Evolutionary conservation across 1,140 invertebrate genomes (phyloP).

Genomic region (Antheraea pernyi): DNA sequence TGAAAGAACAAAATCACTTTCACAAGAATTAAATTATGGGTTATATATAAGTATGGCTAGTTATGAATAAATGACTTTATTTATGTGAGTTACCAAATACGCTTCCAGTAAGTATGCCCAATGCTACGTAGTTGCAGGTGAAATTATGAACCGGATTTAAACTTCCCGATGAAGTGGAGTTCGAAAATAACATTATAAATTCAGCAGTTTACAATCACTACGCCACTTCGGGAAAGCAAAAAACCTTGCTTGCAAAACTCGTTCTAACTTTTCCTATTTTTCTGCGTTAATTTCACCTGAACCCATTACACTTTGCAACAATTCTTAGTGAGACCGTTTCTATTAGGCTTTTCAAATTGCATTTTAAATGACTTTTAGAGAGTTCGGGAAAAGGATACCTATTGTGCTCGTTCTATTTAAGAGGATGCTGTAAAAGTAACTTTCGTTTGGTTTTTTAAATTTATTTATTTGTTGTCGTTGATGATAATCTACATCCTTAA

Average conservation of each 20-base stretch:
- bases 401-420: not conserved
- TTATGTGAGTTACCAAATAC: slow-evolving; percentile 14
- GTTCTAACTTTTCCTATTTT: slow-evolving; percentile 79
- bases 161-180: slow-evolving; percentile 73
- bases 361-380: slow-evolving; percentile 66
- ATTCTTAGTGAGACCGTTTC: slow-evolving; percentile 76
- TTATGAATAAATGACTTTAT: slow-evolving; percentile 13
- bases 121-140: slow-evolving; percentile 59
- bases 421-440: slow-evolving; percentile 12
- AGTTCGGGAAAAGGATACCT: slow-evolving; percentile 30
- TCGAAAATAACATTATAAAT: slow-evolving; percentile 78
- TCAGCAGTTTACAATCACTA: slow-evolving; percentile 78
- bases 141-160: slow-evolving; percentile 71
- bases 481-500: too few relatives aligned
- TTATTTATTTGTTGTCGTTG: too few relatives aligned
- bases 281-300: slow-evolving; percentile 79
- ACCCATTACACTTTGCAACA: slow-evolving; percentile 77
- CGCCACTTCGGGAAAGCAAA: slow-evolving; percentile 67
- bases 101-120: slow-evolving; percentile 25
- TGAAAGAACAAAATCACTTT: too few relatives aligned
- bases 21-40: too few relatives aligned
- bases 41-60: too few relatives aligned
- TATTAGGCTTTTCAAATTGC: slow-evolving; percentile 74
- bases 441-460: not conserved
- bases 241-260: slow-evolving; percentile 71